A percentile compares a stretch with the other conserved stretches of the same genome.
These are phyloP conservation scores for Calidris pygmaea DNA, from an alignment of 2,113 vertebrate species.

Conservation along the genomic window DNA sequence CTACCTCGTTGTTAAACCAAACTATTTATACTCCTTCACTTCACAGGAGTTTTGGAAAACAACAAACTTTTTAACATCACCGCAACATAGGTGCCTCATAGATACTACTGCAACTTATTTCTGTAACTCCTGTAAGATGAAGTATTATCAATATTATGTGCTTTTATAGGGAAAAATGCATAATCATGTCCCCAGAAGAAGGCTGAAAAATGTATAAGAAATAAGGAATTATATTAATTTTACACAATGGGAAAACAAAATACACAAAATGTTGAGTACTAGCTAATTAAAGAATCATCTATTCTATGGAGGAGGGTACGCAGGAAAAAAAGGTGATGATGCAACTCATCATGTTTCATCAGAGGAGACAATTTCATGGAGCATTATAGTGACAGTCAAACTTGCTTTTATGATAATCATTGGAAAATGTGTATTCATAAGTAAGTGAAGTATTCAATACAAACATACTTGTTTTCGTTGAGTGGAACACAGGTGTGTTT, in stretches of 20 bases:
- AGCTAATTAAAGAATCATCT: neutral
- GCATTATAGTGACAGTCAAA: neutral
- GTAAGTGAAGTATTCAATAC: neutral
- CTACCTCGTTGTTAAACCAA: neutral
- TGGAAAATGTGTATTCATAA: neutral
- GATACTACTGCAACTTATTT: neutral
- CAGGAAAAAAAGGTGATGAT: neutral
- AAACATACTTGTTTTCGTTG: neutral
- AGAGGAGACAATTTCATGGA: neutral
- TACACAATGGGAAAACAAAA: neutral
- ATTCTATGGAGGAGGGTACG: neutral
- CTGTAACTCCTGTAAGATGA: neutral
- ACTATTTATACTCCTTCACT: neutral
- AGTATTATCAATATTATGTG: neutral
- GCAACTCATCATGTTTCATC: neutral
- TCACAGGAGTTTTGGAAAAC: neutral
- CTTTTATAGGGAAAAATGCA: neutral
- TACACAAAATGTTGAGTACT: neutral
- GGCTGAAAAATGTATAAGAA: neutral
- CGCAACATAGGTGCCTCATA: neutral
- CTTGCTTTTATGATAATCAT: neutral
- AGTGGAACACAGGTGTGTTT: neutral
- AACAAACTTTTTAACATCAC: neutral
- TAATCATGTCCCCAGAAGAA: neutral
- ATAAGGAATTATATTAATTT: neutral